A percentile compares a stretch with the other conserved stretches of the same genome.
phyloP scores from a whole-genome alignment of 2,113 vertebrate genomes.

The Lucifuga dentata region DNA sequence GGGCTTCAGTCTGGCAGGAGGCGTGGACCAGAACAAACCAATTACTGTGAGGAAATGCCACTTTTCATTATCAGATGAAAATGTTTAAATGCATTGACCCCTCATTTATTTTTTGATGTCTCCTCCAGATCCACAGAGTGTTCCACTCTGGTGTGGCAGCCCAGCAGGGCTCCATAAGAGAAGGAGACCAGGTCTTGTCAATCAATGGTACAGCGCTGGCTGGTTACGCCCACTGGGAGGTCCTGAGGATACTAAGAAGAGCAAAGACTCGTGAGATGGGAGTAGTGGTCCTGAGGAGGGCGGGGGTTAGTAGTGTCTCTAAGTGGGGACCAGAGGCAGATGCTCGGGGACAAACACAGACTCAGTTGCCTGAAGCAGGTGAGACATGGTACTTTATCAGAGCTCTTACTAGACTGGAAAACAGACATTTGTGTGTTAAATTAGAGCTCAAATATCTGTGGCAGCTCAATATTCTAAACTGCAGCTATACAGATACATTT shows the following conservation, averaged over 20 bases:
- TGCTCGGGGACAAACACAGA: constrained; percentile 5
- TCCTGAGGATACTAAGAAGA: constrained; percentile 73
- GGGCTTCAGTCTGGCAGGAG: constrained; percentile 86
- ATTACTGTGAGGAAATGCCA: constrained; percentile 77
- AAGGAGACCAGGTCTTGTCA: constrained; percentile 81
- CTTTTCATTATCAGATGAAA: not conserved
- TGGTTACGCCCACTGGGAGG: constrained; percentile 78
- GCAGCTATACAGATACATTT: too few relatives aligned
- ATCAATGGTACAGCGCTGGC: constrained; percentile 82
- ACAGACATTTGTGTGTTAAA: not conserved
- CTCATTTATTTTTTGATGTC: constrained; percentile 7
- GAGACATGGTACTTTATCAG: constrained; percentile 4
- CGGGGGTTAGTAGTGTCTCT: not conserved
- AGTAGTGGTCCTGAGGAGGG: constrained; percentile 82
- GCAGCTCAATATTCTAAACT: too few relatives aligned
- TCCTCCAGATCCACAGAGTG: constrained; percentile 81
- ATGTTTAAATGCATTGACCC: not conserved
- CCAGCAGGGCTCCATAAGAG: constrained; percentile 80
- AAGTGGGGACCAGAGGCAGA: constrained; percentile 11
- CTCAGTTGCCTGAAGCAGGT: constrained; percentile 52
- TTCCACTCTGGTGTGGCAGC: constrained; percentile 80
- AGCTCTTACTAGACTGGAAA: not conserved
- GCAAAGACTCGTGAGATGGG: constrained; percentile 72
- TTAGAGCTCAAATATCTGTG: too few relatives aligned
- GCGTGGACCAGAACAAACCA: constrained; percentile 84